These are phyloP conservation scores for Momotus momota DNA, from an alignment of 2,797 vertebrate species.

Conservation along the genomic window DNA sequence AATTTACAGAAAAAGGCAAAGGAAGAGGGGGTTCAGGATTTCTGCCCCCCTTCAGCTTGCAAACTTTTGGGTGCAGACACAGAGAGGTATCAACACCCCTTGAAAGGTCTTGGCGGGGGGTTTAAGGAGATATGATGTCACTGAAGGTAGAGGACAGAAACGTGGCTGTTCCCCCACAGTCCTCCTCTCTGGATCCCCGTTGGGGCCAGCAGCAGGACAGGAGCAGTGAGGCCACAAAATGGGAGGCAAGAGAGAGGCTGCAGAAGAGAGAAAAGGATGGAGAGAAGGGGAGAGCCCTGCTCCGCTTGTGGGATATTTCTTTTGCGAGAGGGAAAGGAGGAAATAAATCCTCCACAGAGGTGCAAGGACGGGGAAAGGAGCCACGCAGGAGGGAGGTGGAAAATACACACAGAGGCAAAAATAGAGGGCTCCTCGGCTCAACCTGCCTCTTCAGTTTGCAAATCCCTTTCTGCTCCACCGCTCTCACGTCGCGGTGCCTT, in stretches of 20 bases:
- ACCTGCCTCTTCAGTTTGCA: background rate
- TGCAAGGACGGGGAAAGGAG: background rate
- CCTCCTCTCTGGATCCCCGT: background rate
- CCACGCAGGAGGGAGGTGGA: background rate
- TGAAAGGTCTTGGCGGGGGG: background rate
- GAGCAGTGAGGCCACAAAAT: background rate
- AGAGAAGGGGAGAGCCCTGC: background rate
- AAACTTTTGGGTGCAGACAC: background rate
- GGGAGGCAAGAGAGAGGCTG: background rate
- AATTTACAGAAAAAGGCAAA: background rate
- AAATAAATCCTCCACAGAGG: background rate
- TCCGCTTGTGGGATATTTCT: background rate
- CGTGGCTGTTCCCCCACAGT: fast-evolving
- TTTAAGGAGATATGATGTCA: background rate
- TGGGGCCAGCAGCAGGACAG: background rate
- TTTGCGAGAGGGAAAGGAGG: background rate
- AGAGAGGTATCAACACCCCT: background rate
- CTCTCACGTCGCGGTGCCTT: background rate
- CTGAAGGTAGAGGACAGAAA: background rate
- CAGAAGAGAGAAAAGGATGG: background rate
- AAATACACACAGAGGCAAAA: background rate
- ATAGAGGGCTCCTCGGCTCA: background rate
- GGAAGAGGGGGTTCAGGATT: background rate
- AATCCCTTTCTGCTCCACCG: background rate
- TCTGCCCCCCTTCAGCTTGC: fast-evolving